Evolutionary conservation across 2,888 invertebrate species (phyloP), one percentile per base, ranked within the genome.

Genomic region (Stenoptilia bipunctidactyla): DNA sequence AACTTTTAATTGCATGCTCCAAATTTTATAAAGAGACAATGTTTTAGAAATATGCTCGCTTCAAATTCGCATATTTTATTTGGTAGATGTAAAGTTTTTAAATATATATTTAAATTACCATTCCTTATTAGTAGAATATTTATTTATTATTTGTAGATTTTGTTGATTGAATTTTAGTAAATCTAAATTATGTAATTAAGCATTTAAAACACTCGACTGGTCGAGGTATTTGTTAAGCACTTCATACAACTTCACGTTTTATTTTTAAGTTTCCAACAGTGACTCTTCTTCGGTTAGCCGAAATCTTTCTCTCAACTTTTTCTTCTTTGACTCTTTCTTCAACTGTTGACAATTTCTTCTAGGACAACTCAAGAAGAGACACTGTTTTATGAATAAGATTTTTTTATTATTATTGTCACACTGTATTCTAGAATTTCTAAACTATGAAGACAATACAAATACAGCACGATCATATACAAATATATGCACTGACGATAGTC

Each of bases 1-100:
- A 72, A 74, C 67, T 72, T 73, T 74, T 75, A 71, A 74, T 71
- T 76, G 80, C 80, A 79, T 66, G 68, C 66, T 54, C 39, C 43
- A 42, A 45, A 46, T 40, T 43, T 47, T 50, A 54, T 27, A 36
- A 40, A 34, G 15, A 14, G 25, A 40, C 9, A 15, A 2, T 9
- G 15, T n/a, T 34, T 27, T 36, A 35, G 15, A 20, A 20, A 20
- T 41, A 53, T 45, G 45, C 47, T 51, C 58, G 55, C 52, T 55
- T 58, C 20, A 20, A 54, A 47, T 30, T 8, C 55, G 60, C 61
- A 58, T 61, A 54, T 51, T 55, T 58, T 44, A 12, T 44, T 39
- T 50, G 14, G 42, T 41, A 39, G 40, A 39, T 54, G 51, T 46
- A 47, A 47, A 47, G 46, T 49, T 50, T 49, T 45, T n/a, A n/a